phyloP scores from a whole-genome alignment of 2,797 vertebrate genomes.

The Acrocephalus scirpaceus region DNA sequence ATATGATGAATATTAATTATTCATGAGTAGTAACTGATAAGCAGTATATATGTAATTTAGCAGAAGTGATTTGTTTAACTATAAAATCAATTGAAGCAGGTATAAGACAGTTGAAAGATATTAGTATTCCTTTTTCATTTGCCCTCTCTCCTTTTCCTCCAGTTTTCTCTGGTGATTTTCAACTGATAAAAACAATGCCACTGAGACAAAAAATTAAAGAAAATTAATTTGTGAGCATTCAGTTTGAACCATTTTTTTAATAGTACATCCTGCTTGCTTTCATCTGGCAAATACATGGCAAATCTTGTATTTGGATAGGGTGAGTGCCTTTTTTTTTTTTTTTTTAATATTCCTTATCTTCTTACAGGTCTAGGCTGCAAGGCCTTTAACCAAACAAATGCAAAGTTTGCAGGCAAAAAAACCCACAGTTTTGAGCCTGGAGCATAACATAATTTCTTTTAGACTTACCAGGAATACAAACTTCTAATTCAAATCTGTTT shows the following conservation, averaged over 20 bases:
- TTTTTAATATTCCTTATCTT: background rate
- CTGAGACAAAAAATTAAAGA: background rate
- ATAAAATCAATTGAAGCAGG: background rate
- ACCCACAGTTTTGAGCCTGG: background rate
- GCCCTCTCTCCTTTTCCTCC: background rate
- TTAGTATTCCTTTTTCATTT: background rate
- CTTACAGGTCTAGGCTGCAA: background rate
- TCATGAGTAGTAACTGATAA: background rate
- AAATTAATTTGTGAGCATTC: background rate
- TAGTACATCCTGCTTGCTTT: background rate
- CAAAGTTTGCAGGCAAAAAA: background rate
- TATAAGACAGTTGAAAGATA: background rate
- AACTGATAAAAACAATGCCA: background rate
- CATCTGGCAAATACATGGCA: background rate
- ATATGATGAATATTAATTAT: background rate
- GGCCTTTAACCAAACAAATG: background rate
- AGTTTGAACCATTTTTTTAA: background rate
- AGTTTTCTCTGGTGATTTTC: background rate
- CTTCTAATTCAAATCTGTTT: background rate
- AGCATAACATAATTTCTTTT: background rate
- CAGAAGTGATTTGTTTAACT: background rate
- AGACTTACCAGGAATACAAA: background rate
- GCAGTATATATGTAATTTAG: background rate
- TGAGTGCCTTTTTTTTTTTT: background rate
- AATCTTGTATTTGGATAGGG: background rate